These are phyloP conservation scores for Dipodomys spectabilis DNA, from an alignment of 2,113 vertebrate species.

Conservation along the genomic window DNA sequence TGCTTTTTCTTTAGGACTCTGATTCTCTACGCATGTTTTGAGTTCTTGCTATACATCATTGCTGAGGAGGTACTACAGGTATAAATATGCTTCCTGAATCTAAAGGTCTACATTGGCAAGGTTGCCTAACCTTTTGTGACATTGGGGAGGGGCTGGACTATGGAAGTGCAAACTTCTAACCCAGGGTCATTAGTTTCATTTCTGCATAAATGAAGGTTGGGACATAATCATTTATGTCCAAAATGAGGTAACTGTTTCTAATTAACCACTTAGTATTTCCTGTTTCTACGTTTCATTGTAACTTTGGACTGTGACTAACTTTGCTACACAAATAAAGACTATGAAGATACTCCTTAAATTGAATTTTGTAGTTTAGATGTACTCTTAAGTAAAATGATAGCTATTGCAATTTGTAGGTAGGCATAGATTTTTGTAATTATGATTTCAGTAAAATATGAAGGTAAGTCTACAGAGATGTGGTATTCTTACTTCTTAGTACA, in stretches of 20 bases:
- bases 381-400: constrained; percentile 68
- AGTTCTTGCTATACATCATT: neutral
- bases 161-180: neutral
- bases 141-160: neutral
- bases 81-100: constrained; percentile 14
- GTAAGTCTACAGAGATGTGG: constrained; percentile 49
- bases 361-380: constrained; percentile 61
- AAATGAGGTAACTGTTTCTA: constrained; percentile 64
- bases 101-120: constrained; percentile 28
- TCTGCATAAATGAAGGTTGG: constrained; percentile 63
- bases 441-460: constrained; percentile 58
- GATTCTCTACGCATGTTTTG: constrained; percentile 40
- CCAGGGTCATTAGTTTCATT: constrained; percentile 54
- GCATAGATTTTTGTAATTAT: constrained; percentile 38
- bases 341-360: constrained; percentile 65
- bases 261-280: constrained; percentile 62
- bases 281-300: constrained; percentile 68
- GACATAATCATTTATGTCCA: constrained; percentile 56
- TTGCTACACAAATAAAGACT: constrained; percentile 64
- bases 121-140: neutral
- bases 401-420: constrained; percentile 31
- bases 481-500: constrained; percentile 51
- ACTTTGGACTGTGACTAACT: constrained; percentile 72
- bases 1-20: constrained; percentile 56
- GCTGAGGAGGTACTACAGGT: constrained; percentile 20